Percentiles rank a stretch among this genome's conserved stretches.
These are phyloP conservation scores for Cyaniris semiargus DNA, from an alignment of 2,888 invertebrate species.

Conservation along the genomic window DNA sequence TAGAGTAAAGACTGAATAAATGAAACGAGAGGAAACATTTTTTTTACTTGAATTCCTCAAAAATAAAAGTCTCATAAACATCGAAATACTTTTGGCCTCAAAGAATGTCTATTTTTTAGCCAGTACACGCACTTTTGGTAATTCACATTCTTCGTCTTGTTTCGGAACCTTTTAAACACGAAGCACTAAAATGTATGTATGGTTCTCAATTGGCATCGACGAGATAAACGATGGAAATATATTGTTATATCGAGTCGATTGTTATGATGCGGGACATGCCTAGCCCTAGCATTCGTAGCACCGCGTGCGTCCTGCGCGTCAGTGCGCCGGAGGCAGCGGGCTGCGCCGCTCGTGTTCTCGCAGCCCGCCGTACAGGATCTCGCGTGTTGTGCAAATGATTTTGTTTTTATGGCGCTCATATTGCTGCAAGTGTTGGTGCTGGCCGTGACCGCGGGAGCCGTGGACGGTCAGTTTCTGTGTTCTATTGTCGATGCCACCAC, in stretches of 20 bases:
- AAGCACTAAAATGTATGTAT: neutral
- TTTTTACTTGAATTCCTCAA: neutral
- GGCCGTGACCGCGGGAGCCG: constrained; percentile 75
- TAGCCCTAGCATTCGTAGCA: constrained; percentile 33
- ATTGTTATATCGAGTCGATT: constrained; percentile 28
- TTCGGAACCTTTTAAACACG: neutral
- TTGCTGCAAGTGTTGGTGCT: constrained; percentile 84
- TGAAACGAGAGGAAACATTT: too few species aligned
- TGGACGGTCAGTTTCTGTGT: constrained; percentile 67
- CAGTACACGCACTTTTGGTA: neutral
- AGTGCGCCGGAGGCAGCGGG: constrained; percentile 71
- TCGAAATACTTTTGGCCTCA: neutral
- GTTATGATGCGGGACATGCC: constrained; percentile 33
- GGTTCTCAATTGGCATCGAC: neutral
- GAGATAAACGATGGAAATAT: neutral
- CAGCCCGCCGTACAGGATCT: constrained; percentile 71
- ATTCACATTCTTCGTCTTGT: neutral
- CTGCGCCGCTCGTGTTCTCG: constrained; percentile 66
- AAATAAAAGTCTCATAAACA: too few species aligned
- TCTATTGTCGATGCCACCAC: constrained; percentile 54
- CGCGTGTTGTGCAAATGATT: constrained; percentile 84
- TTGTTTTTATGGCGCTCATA: constrained; percentile 89
- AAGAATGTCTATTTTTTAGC: neutral
- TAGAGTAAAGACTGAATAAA: too few species aligned
- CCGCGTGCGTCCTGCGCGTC: constrained; percentile 44